Base-by-base conservation (phyloP, 1,140 invertebrate species). In the Platyscapa corneri region DNA sequence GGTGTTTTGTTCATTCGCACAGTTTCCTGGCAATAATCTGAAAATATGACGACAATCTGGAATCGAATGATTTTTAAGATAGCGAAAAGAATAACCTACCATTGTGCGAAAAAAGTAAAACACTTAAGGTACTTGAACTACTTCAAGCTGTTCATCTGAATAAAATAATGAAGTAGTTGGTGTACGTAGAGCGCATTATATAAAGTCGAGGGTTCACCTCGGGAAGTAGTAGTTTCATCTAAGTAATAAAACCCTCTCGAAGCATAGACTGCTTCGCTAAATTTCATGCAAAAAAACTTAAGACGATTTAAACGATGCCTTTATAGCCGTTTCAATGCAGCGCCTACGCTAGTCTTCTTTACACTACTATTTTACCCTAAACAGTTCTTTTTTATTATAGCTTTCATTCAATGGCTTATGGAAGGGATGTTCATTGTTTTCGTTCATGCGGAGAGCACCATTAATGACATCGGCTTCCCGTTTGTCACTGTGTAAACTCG, bases 251-350 rank as follows among this genome's bases (percentile, higher is more conserved):
- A 83, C 34, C 49, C 77, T 60, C 67, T 53, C 60, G 46, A 60
- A 84, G 64, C 60, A 84, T 84, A 56, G 77, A 53, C 60, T n/a
- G 75, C 67, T 23, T 84, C 79, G 83, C 86, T 84, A 82, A 87
- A 87, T 87, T 87, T 87, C 80, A 87, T 85, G 72, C 70, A 76
- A 78, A 76, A 84, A 84, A 84, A 70, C 86, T 87, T 82, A 85
- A 85, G 82, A 80, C 79, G 67, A 85, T 85, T 85, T 78, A 82
- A 82, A 37, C 79, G 80, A 82, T 85, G 74, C 65, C 56, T 85
- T 87, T 87, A 87, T 87, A 79, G 86, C 83, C 65, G 79, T 46
- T 87, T 85, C 85, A 87, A 87, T 82, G 79, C 79, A 49, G 30
- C 37, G 42, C 67, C 1, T n/a, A 46, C 12, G 42, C 42, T 75